Base-by-base conservation (phyloP, 2,113 vertebrate species). In the Cyanocitta stelleri region DNA sequence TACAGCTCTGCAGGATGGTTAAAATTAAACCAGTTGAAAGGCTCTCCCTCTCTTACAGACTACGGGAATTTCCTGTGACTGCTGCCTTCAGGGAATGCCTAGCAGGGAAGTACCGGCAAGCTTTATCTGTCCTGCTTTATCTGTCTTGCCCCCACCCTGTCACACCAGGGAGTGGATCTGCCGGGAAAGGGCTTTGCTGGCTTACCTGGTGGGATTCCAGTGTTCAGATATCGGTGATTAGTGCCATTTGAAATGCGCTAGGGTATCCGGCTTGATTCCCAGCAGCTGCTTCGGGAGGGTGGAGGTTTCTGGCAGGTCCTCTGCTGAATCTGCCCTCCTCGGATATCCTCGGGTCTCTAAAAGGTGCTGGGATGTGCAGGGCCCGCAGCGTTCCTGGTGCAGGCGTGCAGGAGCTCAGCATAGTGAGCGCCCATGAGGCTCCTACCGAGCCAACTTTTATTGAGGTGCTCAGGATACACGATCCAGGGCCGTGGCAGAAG, bases 351-450 rank as follows among this genome's bases (percentile, higher is more conserved):
- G 11, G 11, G 2, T 48, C 52, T 64, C 41, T 21, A 3, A 41
- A 56, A 43, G 16, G 3, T 15, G 30, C 54, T 3, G 3, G 59
- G 33, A 30, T 2, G 5, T 3, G 10, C 1, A 1, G 32, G 13
- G 9, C 17, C 16, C 17, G 7, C 39, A 7, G 2, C 32, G 48
- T 8, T 69, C 15, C 41, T 16, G 64, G 10, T 12, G 27, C 49
- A 43, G 73, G 17, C 13, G 9, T 0, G 1, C 20, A 26, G n/a
- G 44, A 73, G 39, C 23, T n/a, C 77, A 51, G 6, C 18, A 16
- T 0, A 33, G 52, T 0, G 1, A 68, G 12, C 3, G 2, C 18
- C 24, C 52, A 3, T 0, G 9, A 29, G 71, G 12, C 58, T 85
- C 69, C n/a, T 23, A 29, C 16, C 21, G 10, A 39, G 14, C 20